These are phyloP conservation scores for Macropodus opercularis DNA, from an alignment of 2,797 vertebrate species.

Conservation along the genomic window DNA sequence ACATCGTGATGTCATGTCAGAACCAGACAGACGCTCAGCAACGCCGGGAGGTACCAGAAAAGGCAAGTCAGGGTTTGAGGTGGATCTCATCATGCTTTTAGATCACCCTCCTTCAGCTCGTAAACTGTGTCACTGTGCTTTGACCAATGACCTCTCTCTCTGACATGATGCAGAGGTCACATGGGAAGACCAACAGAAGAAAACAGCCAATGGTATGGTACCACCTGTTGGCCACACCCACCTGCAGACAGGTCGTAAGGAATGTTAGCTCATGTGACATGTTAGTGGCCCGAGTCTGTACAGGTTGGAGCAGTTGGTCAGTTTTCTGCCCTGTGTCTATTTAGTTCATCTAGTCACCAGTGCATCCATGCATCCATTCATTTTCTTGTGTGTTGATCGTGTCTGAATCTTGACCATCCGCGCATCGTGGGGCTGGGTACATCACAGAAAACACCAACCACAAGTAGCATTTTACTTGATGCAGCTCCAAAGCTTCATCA, in stretches of 20 bases:
- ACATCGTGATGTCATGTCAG: slow-evolving; percentile 61
- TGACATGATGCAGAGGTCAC: slow-evolving; percentile 90
- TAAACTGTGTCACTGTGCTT: slow-evolving; percentile 12
- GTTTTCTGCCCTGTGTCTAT: background rate
- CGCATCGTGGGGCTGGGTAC: too few relatives aligned
- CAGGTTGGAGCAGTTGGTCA: background rate
- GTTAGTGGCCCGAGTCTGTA: background rate
- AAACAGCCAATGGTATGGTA: slow-evolving; percentile 86
- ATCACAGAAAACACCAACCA: too few relatives aligned
- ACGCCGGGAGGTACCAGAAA: slow-evolving; percentile 89
- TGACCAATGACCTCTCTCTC: slow-evolving; percentile 72
- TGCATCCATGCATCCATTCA: background rate
- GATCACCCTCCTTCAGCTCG: background rate
- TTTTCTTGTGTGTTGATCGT: too few relatives aligned
- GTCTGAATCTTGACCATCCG: too few relatives aligned
- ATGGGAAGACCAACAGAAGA: slow-evolving; percentile 96
- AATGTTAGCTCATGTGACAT: slow-evolving; percentile 16
- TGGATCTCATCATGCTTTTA: slow-evolving; percentile 1
- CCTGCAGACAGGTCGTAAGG: slow-evolving; percentile 14
- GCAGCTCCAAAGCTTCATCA: too few relatives aligned
- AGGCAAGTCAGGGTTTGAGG: slow-evolving; percentile 84
- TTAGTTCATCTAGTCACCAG: background rate
- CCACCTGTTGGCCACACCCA: slow-evolving; percentile 20
- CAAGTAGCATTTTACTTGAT: too few relatives aligned
- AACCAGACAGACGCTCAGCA: slow-evolving; percentile 83